Base-by-base conservation (phyloP, 2,113 vertebrate genomes). In the Aramus guarauna region DNA sequence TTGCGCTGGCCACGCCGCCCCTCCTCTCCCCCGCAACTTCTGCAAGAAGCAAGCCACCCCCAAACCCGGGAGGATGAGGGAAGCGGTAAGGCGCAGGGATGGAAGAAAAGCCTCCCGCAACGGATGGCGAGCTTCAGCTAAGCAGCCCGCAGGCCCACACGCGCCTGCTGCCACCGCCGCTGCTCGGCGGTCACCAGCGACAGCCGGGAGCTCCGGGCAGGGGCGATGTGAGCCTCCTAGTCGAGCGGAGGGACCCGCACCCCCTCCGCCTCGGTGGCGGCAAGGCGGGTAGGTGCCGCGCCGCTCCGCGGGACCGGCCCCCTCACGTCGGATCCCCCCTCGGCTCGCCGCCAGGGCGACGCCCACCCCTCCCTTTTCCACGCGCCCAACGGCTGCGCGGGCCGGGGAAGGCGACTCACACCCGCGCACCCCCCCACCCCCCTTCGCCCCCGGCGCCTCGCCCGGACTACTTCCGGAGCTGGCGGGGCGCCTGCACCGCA, bases 31-130 rank as follows among this genome's bases (percentile, higher is more conserved):
- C 55, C 50, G 7, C 88, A 56, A 8, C 26, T 56, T 15, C n/a
- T 20, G 26, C 12, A 2, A 34, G 18, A 5, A 67, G 17, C 47
- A 9, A 9, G 47, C 11, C 85, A 17, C 36, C 5, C 5, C 80
- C n/a, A 0, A 15, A 7, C 4, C 5, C 23, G 22, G 29, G 20
- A 41, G 45, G 22, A 23, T 0, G 64, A 3, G 9, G 63, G 55
- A 14, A 29, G 48, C 9, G 11, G n/a, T 1, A 3, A 11, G 9
- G 47, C 12, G 24, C 1, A 19, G 29, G 30, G 36, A 20, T 5
- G 13, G 34, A 23, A 13, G 12, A 20, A 10, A 24, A n/a, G n/a
- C n/a, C n/a, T n/a, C n/a, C n/a, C n/a, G n/a, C 39, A 23, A 34
- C 15, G 36, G 34, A 20, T 4, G 47, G 34, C 30, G 23, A 76